Evolutionary conservation across 2,113 vertebrate genomes (phyloP).

Genomic region (Patagioenas fasciata): DNA sequence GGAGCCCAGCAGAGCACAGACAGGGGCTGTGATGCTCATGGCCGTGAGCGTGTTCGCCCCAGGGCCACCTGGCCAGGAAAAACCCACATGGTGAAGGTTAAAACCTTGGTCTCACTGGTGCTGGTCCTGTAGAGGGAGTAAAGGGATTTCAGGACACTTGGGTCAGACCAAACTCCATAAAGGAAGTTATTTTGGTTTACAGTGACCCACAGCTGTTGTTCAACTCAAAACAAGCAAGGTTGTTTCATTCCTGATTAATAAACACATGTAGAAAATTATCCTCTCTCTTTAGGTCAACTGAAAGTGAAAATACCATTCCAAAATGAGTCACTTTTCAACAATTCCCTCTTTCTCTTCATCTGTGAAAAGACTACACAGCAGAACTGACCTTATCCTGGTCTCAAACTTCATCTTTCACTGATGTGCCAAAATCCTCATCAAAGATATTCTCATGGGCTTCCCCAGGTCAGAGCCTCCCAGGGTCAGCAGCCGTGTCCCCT

Average conservation of each 20-base stretch:
- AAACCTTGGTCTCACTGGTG: too few species aligned
- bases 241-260: background rate
- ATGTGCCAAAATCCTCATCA: background rate
- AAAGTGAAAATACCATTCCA: background rate
- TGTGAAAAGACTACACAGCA: background rate
- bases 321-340: background rate
- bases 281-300: background rate
- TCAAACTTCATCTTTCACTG: background rate
- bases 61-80: too few species aligned
- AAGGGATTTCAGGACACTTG: too few species aligned
- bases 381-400: background rate
- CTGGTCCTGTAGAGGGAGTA: too few species aligned
- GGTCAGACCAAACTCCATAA: too few species aligned
- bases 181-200: too few species aligned
- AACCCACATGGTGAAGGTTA: too few species aligned
- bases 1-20: too few species aligned
- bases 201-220: too few species aligned
- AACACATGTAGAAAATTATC: background rate
- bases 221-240: background rate
- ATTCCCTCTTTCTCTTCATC: background rate
- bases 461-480: background rate
- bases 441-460: background rate
- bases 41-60: too few species aligned
- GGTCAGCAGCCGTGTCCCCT: background rate
- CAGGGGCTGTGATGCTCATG: too few species aligned